A percentile compares a stretch with the other conserved stretches of the same genome.
phyloP scores from a whole-genome alignment of 2,888 invertebrate species.

The Sesamia inferens region DNA sequence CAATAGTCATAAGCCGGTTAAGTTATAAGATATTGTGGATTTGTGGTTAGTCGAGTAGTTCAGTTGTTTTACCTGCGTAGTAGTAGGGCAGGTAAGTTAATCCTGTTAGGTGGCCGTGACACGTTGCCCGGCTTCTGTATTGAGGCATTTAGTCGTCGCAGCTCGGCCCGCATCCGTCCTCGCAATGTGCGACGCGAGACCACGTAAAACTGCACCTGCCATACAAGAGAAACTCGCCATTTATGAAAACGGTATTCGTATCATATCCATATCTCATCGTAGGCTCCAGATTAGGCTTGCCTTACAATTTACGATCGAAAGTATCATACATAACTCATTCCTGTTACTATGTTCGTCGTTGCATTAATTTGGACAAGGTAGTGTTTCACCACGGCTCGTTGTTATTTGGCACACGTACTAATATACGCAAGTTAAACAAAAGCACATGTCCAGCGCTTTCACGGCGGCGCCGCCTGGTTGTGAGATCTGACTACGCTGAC shows the following conservation, averaged over 20 bases:
- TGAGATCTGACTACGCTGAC: constrained; percentile 82
- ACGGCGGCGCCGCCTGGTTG: constrained; percentile 78
- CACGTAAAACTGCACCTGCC: constrained; percentile 85
- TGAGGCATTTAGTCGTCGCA: constrained; percentile 79
- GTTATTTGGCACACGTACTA: constrained; percentile 85
- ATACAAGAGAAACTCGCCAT: constrained; percentile 88
- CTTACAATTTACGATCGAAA: constrained; percentile 79
- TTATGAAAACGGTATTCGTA: constrained; percentile 87
- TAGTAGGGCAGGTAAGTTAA: constrained; percentile 87
- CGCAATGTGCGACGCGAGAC: constrained; percentile 85
- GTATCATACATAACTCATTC: constrained; percentile 75
- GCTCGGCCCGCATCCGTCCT: constrained; percentile 80
- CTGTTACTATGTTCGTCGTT: constrained; percentile 55
- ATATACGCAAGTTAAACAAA: constrained; percentile 80
- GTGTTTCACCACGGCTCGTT: constrained; percentile 84
- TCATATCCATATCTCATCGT: constrained; percentile 72
- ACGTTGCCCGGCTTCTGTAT: constrained; percentile 87
- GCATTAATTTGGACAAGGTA: constrained; percentile 71
- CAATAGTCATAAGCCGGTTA: constrained; percentile 81
- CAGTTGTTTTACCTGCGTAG: constrained; percentile 85
- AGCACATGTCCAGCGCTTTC: constrained; percentile 84
- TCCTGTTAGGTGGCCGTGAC: constrained; percentile 90
- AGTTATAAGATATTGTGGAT: constrained; percentile 71
- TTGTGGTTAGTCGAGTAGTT: constrained; percentile 75
- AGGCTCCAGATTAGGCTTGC: constrained; percentile 68